Conservation (phyloP, 2,113 vertebrate species). For the Oenanthe oenanthe region DNA sequence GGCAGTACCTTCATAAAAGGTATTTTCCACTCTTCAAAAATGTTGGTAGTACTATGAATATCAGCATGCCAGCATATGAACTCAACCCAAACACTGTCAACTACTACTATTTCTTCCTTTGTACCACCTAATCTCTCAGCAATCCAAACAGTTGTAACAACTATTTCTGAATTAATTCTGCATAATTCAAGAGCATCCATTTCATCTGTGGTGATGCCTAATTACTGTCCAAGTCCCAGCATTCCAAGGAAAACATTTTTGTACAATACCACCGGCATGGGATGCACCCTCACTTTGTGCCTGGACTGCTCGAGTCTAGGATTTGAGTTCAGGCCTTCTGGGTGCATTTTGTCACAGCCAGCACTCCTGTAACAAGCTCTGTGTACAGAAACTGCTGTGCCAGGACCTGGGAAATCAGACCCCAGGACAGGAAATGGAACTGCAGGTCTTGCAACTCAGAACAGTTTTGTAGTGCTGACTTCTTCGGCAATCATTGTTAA, state of each 20-base stretch:
- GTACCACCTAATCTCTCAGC: not conserved
- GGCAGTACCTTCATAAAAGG: not conserved
- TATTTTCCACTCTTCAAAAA: not conserved
- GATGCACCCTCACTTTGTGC: accelerated
- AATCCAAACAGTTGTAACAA: not conserved
- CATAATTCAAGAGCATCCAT: not conserved
- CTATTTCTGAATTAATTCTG: not conserved
- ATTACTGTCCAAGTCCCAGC: accelerated
- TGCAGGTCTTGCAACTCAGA: not conserved
- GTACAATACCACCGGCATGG: not conserved
- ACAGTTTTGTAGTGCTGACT: not conserved
- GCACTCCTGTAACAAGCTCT: not conserved
- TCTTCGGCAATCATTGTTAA: not conserved
- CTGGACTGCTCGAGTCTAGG: no score
- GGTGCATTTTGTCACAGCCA: not conserved
- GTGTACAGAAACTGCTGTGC: not conserved
- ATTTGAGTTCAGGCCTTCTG: not conserved
- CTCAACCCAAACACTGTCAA: not conserved
- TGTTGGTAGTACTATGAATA: accelerated
- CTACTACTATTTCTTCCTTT: not conserved
- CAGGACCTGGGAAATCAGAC: not conserved
- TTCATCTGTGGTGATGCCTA: not conserved
- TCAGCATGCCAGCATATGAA: not conserved
- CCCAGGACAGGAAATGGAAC: not conserved
- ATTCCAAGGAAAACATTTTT: not conserved